Evolutionary conservation across 2,113 vertebrate genomes (phyloP).

Genomic region (Burhinus bistriatus): DNA sequence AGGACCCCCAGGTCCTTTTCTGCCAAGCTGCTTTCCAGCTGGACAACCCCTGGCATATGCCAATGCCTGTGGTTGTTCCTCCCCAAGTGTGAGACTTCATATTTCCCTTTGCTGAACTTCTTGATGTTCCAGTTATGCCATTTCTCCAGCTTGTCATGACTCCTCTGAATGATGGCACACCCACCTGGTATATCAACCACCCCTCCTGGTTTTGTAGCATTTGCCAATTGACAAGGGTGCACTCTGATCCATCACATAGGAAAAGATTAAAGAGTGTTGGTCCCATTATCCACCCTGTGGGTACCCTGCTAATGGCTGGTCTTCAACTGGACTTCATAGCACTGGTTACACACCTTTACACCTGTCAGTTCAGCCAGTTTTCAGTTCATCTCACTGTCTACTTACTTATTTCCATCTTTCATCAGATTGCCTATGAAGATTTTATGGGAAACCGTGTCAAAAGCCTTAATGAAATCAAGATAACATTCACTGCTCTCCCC

Average conservation of each 20-base stretch:
- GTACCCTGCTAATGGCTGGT: not conserved
- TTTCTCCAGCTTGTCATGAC: not conserved
- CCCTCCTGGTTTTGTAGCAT: not conserved
- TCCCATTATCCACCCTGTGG: fast-evolving
- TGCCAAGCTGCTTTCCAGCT: not conserved
- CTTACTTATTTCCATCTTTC: not conserved
- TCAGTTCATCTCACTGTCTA: not conserved
- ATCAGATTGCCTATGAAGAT: not conserved
- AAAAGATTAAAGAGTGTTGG: not conserved
- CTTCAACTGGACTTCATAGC: not conserved
- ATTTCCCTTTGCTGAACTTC: not conserved
- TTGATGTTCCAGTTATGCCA: not conserved
- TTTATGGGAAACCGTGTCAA: not conserved
- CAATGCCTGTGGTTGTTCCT: not conserved
- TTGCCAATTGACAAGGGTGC: not conserved
- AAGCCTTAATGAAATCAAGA: not conserved
- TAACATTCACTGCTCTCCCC: not conserved
- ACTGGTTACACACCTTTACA: not conserved
- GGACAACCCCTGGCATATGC: not conserved
- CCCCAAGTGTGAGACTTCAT: fast-evolving
- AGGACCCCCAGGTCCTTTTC: not conserved
- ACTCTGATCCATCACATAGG: not conserved
- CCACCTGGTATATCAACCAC: not conserved
- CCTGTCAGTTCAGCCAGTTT: not conserved
- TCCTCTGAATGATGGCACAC: not conserved